Conservation (phyloP, 2,797 vertebrate species). For the Arrhamphus sclerolepis region DNA sequence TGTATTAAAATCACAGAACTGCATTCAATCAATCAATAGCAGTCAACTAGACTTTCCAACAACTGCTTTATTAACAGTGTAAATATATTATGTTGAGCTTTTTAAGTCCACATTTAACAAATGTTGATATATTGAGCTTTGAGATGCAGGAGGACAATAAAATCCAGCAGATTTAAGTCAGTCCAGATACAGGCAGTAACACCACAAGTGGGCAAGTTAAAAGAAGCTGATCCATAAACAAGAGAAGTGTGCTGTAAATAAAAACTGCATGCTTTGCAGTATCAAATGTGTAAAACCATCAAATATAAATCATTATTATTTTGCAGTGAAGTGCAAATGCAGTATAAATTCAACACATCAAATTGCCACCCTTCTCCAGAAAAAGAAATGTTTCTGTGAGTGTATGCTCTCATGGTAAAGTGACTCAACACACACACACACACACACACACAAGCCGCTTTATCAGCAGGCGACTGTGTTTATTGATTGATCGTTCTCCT, state of each 20-base stretch:
- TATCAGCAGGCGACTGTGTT: too few relatives aligned
- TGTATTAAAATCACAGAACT: too few relatives aligned
- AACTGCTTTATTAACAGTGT: too few relatives aligned
- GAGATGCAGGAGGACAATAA: neutral
- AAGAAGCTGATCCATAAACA: constrained; percentile 21
- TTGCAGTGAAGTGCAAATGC: constrained; percentile 32
- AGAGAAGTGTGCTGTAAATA: constrained; percentile 1
- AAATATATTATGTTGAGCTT: neutral
- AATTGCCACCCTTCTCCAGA: constrained; percentile 18
- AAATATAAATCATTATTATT: constrained; percentile 57
- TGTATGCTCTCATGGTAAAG: neutral
- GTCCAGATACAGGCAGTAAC: neutral
- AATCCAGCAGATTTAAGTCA: neutral
- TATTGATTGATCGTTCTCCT: too few relatives aligned
- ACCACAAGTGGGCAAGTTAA: constrained; percentile 9
- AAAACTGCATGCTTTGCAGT: constrained; percentile 20
- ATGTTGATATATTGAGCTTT: neutral
- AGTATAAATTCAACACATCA: constrained; percentile 49
- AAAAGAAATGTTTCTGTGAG: neutral
- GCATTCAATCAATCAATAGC: too few relatives aligned
- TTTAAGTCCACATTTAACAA: too few relatives aligned
- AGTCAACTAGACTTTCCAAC: too few relatives aligned
- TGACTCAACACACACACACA: neutral
- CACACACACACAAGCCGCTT: neutral
- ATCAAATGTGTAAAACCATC: constrained; percentile 45